A percentile compares a stretch with the other conserved stretches of the same genome.
These are phyloP conservation scores for Malaclemys terrapin DNA, from an alignment of 2,113 vertebrate species.

Conservation along the genomic window DNA sequence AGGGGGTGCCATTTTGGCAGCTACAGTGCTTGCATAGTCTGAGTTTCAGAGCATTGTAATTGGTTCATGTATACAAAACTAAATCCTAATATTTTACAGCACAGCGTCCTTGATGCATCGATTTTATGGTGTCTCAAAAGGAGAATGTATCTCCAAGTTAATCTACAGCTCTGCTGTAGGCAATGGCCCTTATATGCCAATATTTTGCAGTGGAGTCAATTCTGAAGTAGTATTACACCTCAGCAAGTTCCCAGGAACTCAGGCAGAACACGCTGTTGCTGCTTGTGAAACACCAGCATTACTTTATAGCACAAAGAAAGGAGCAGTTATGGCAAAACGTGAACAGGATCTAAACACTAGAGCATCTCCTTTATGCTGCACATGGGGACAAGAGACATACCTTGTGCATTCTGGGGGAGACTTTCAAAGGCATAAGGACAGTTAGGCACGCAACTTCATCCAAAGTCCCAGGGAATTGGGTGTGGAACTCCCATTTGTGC, in stretches of 20 bases:
- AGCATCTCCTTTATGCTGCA: background rate
- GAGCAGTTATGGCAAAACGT: background rate
- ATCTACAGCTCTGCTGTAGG: fast-evolving
- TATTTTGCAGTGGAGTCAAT: fast-evolving
- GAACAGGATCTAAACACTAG: background rate
- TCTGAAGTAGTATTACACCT: too few species aligned
- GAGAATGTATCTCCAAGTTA: background rate
- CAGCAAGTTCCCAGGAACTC: fast-evolving
- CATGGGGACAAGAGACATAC: background rate
- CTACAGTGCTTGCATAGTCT: background rate
- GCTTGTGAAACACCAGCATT: background rate
- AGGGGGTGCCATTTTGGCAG: background rate
- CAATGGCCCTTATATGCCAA: background rate
- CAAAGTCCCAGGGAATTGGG: background rate
- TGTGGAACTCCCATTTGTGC: fast-evolving
- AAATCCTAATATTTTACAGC: fast-evolving
- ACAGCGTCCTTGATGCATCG: fast-evolving
- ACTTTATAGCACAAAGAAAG: background rate
- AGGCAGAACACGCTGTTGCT: background rate
- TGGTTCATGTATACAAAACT: background rate
- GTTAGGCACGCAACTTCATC: background rate
- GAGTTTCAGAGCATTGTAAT: background rate
- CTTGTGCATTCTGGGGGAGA: fast-evolving
- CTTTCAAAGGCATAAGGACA: background rate
- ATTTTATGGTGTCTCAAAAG: background rate